Base-by-base conservation (phyloP, 1,140 invertebrate genomes). In the Rhagoletis zephyria region DNA sequence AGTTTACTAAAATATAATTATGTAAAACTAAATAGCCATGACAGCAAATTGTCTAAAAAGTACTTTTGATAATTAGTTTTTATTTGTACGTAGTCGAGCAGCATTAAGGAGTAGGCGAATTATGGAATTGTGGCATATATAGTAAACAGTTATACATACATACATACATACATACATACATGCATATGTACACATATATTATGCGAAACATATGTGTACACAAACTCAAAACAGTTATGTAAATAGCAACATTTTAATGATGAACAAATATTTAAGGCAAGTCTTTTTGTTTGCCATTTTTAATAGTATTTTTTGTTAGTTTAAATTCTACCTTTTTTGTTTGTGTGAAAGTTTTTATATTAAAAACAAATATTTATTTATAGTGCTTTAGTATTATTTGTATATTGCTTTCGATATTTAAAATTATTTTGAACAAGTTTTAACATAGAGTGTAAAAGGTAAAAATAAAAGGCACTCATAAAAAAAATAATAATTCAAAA, bases 311-410 rank as follows among this genome's bases (percentile, higher is more conserved):
- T 81, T 51, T 81, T 56, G 6, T 19, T 81, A 48, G 48, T 12
- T 77, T 81, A 56, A n/a, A 56, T 56, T 51, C 5, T 19, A 81
- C 6, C 30, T 30, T 19, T 42, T 51, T n/a, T 48, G 74, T 81
- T 51, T 56, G 19, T 81, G 48, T 81, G 74, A 16, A 56, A 56
- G 51, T n/a, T 56, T 10, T 1, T 59, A 7, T 81, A 81, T 81
- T 81, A 51, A 81, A 81, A 56, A 30, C n/a, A 30, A 30, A 30
- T 81, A 81, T 81, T 81, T 81, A 81, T 81, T 81, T 81, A 81
- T 19, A 45, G 2, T n/a, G 14, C 6, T 10, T 81, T 51, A 81
- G 74, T 81, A 81, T 81, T 81, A 81, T 81, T 81, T 81, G 74
- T 56, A 16, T 19, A 56, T 74, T 74, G 48, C 14, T 14, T n/a